Percentiles rank a stretch among this genome's conserved stretches.
phyloP scores from a whole-genome alignment of 2,797 vertebrate species.

The Petrocephalus sullivani region DNA sequence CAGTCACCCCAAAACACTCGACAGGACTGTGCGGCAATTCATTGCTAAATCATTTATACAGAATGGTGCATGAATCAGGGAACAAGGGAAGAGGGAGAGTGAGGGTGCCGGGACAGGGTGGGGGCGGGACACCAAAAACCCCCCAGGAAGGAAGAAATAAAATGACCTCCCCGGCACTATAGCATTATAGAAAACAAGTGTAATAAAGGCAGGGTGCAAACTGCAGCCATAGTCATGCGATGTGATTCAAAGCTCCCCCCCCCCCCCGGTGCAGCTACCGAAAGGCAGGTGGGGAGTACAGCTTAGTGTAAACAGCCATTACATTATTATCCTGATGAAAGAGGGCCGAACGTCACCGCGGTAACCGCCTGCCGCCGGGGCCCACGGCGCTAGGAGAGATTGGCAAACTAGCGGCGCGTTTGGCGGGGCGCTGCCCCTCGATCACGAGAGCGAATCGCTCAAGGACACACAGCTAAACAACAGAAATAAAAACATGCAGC shows the following conservation, averaged over 20 bases:
- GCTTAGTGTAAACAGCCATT: constrained; percentile 25
- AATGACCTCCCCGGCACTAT: neutral
- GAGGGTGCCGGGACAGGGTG: neutral
- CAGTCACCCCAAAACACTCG: neutral
- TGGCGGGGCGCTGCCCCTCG: neutral
- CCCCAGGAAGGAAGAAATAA: neutral
- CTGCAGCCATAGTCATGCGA: neutral
- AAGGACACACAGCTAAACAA: neutral
- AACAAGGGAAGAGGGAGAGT: neutral
- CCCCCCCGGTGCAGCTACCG: constrained; percentile 3
- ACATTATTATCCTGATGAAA: constrained; percentile 26
- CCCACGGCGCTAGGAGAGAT: neutral
- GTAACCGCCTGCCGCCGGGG: neutral
- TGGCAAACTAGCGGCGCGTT: neutral
- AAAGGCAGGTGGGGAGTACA: constrained; percentile 22
- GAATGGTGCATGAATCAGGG: neutral
- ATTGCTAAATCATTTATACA: neutral
- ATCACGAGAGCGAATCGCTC: neutral
- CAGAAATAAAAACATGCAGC: neutral
- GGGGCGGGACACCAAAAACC: neutral
- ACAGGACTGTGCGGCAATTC: neutral
- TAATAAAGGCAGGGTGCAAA: neutral
- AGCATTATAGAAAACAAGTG: neutral
- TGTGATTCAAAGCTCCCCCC: neutral
- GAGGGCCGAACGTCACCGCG: neutral